Conservation (phyloP, 2,113 vertebrate genomes). For the Rhipidura dahli region DNA sequence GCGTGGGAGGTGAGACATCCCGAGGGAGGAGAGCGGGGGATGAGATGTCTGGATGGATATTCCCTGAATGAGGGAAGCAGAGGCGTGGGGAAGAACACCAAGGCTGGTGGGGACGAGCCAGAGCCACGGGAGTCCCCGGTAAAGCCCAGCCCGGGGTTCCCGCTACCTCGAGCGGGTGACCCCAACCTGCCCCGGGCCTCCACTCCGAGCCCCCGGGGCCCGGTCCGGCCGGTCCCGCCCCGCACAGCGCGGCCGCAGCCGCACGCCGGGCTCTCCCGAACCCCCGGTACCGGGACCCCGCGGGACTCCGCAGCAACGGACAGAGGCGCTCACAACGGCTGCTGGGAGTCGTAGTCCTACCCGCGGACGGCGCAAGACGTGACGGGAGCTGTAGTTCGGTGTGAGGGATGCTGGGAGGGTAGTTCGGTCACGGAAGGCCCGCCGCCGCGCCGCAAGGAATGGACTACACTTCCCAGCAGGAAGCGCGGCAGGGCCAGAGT, state of each 20-base stretch:
- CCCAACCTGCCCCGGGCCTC: too few species aligned
- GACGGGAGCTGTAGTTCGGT: not conserved
- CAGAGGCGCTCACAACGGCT: not conserved
- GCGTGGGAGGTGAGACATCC: not conserved
- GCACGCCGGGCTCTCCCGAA: accelerated
- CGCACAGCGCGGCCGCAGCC: not conserved
- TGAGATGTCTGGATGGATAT: not conserved
- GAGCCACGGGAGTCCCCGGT: not conserved
- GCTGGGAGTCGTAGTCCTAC: not conserved
- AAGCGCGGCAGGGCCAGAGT: not conserved
- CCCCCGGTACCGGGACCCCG: not conserved
- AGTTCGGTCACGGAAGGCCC: accelerated
- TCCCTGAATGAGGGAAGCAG: not conserved
- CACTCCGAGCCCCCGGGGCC: too few species aligned
- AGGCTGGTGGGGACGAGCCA: not conserved
- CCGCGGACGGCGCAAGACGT: accelerated
- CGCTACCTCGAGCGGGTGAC: not conserved
- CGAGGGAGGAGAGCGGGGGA: not conserved
- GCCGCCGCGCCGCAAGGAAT: accelerated
- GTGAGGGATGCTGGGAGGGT: not conserved
- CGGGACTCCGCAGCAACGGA: accelerated
- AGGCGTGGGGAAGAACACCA: not conserved
- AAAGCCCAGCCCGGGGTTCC: not conserved
- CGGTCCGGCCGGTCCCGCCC: not conserved
- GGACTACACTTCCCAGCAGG: conserved; percentile 30